Evolutionary conservation across 35 echinoderm and acorn worm genomes (phyloP).

Genomic region (Lytechinus pictus): DNA sequence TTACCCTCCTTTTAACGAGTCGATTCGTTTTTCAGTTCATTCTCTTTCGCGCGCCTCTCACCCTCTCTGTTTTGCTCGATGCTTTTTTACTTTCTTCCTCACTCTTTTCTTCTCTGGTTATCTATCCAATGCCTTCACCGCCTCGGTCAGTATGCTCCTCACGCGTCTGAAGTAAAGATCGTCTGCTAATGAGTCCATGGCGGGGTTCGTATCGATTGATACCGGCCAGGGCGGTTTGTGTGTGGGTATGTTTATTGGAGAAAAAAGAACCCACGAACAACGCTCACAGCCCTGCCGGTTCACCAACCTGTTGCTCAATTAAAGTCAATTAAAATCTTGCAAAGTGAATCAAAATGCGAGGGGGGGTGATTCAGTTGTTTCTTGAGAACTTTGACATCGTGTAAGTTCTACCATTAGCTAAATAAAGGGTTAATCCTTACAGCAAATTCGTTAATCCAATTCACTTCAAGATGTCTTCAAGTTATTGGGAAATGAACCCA

Average conservation of each 20-base stretch:
- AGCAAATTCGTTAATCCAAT: neutral
- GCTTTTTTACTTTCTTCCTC: neutral
- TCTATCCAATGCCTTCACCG: neutral
- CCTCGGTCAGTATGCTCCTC: neutral
- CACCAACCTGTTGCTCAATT: neutral
- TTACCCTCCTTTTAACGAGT: conserved; percentile 2
- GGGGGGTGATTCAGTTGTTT: neutral
- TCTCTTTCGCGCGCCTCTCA: neutral
- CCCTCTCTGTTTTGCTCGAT: neutral
- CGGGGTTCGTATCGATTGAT: neutral
- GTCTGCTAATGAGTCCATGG: conserved; percentile 1
- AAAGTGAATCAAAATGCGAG: neutral
- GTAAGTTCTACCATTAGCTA: too few species aligned
- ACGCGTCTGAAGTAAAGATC: neutral
- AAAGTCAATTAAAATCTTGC: neutral
- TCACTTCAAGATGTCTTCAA: neutral
- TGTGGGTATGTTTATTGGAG: neutral
- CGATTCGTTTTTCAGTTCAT: neutral
- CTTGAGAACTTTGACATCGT: neutral
- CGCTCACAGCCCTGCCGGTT: neutral
- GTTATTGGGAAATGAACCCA: neutral
- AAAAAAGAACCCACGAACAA: neutral
- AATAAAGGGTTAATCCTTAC: too few species aligned
- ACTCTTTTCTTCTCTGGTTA: neutral
- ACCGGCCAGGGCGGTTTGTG: neutral